Base-by-base conservation (phyloP, 2,113 vertebrate genomes). In the Puma concolor region DNA sequence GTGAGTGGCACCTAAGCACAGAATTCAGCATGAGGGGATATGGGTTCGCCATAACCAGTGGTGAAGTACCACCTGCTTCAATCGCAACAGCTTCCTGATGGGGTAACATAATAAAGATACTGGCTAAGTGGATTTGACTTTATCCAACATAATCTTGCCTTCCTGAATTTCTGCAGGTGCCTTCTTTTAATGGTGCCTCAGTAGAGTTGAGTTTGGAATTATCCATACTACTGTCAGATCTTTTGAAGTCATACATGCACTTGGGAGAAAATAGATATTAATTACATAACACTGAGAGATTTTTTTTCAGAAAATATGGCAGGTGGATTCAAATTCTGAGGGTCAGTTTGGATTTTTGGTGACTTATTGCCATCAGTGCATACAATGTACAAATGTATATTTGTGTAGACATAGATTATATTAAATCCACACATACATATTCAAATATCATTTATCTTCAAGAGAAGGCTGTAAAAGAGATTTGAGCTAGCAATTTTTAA, bases 361-460 rank as follows among this genome's bases (percentile, higher is more conserved):
- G 79, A 71, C 72, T 94, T 67, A 82, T 25, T 79, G 16, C 36
- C 29, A 41, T 88, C 52, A 7, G 11, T 87, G 1, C 16, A 38
- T 48, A 71, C 63, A 16, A 81, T 48, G 29, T 76, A 69, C 1
- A 93, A 85, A 9, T 77, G 13, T 1, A 19, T 41, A 71, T 50
- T 76, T 84, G 95, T 86, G 67, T 71, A 80, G 33, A 60, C 6
- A 13, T 11, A 44, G 12, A 44, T 91, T 60, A 36, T 66, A 79
- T 77, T 63, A 95, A 91, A 80, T 79, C 17, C 19, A 63, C 19
- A 80, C 13, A 2, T 29, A 41, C 54, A 44, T 2, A 64, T 72
- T 81, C 93, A 67, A 85, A 41, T 82, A 80, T 38, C 60, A 91
- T 81, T 77, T 72, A 87, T 79, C 19, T 96, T 89, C n/a, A 86